These are phyloP conservation scores for Diorhabda sublineata DNA, from an alignment of 1,140 invertebrate genomes.

Conservation along the genomic window DNA sequence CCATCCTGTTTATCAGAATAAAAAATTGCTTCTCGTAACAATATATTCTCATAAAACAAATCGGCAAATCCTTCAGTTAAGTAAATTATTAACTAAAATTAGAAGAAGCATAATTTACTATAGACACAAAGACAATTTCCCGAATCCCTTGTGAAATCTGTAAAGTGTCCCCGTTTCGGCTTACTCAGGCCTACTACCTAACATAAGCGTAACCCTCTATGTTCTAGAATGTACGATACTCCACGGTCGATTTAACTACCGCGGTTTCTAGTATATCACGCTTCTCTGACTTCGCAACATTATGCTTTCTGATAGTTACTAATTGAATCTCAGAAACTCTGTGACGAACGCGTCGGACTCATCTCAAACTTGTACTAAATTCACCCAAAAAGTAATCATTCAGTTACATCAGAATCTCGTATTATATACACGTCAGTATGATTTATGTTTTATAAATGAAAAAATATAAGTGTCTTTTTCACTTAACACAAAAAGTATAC, in stretches of 20 bases:
- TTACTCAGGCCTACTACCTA: background rate
- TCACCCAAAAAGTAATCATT: no score
- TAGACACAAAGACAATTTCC: background rate
- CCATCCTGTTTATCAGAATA: no score
- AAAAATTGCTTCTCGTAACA: no score
- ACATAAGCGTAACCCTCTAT: background rate
- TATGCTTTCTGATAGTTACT: slow-evolving; percentile 2
- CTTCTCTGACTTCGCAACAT: background rate
- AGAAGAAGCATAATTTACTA: background rate
- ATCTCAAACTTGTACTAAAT: background rate
- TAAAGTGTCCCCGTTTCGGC: background rate
- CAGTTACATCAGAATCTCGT: no score
- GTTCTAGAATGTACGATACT: background rate
- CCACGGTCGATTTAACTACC: background rate
- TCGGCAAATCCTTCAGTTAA: no score
- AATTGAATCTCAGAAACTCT: background rate
- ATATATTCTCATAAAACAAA: no score
- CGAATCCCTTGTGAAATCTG: background rate
- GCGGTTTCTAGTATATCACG: background rate
- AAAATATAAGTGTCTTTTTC: no score
- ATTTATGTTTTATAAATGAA: no score
- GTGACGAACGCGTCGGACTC: background rate
- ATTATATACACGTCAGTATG: no score
- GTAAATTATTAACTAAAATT: no score
- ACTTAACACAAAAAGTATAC: no score